Conservation (phyloP, 2,113 vertebrate species). For the Tragelaphus scriptus region DNA sequence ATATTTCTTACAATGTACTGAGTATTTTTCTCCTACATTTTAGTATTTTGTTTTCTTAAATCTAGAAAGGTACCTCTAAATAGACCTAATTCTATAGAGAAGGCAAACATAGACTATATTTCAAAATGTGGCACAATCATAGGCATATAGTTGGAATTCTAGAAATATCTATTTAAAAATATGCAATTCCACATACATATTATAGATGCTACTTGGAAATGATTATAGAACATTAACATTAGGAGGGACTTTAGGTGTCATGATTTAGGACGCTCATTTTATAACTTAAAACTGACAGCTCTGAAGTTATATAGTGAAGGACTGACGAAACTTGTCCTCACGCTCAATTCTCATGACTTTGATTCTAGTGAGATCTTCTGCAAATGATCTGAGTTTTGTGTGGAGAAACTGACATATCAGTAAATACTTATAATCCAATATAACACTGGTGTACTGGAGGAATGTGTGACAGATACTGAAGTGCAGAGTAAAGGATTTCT, state of each 20-base stretch:
- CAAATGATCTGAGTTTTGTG: neutral
- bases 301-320: neutral
- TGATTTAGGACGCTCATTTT: neutral
- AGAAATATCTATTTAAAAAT: neutral
- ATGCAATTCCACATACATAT: neutral
- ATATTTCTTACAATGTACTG: neutral
- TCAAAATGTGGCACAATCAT: neutral
- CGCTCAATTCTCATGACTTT: neutral
- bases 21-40: neutral
- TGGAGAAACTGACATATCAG: neutral
- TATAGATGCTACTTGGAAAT: neutral
- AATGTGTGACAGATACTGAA: no score
- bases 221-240: neutral
- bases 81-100: neutral
- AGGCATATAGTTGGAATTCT: neutral
- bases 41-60: neutral
- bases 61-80: neutral
- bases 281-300: neutral
- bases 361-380: neutral
- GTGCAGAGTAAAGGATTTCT: neutral
- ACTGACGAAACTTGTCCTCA: neutral
- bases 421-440: neutral
- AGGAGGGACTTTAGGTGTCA: neutral
- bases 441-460: neutral
- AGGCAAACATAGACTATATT: neutral